Conservation (phyloP, 1,140 invertebrate species). For the Drosophila carrolli region DNA sequence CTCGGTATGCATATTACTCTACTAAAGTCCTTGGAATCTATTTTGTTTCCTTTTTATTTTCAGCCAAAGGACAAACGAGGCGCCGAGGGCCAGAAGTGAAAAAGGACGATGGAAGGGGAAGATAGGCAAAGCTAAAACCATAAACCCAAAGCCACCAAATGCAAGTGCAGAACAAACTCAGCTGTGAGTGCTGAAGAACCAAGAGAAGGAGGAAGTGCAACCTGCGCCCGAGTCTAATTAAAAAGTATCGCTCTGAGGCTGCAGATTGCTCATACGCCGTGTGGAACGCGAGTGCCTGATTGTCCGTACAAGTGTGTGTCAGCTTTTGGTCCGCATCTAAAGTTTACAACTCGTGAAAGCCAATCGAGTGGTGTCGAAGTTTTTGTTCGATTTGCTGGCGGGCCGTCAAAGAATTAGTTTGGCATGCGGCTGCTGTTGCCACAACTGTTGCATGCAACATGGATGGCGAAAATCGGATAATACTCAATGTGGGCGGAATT, state of each 20-base stretch:
- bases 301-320: neutral
- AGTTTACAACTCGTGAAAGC: constrained; percentile 12
- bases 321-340: constrained; percentile 1
- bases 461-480: constrained; percentile 97
- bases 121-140: constrained; percentile 43
- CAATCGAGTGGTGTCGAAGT: constrained; percentile 10
- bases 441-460: constrained; percentile 86
- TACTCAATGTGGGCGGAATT: constrained; percentile 98
- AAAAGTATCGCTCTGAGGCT: constrained; percentile 9
- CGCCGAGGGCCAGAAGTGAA: constrained; percentile 22
- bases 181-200: constrained; percentile 7
- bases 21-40: constrained; percentile 32
- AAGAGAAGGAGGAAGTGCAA: constrained; percentile 16
- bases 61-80: constrained; percentile 38
- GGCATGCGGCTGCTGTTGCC: constrained; percentile 76
- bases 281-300: constrained; percentile 9
- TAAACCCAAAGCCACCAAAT: constrained; percentile 45
- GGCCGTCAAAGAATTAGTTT: constrained; percentile 35
- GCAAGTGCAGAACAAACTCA: constrained; percentile 44
- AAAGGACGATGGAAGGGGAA: constrained; percentile 6
- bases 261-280: constrained; percentile 39
- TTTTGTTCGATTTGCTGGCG: constrained; percentile 36
- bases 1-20: constrained; percentile 19
- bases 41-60: constrained; percentile 26
- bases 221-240: constrained; percentile 47